Conservation (phyloP, 1,140 invertebrate species). For the Ephestia elutella region DNA sequence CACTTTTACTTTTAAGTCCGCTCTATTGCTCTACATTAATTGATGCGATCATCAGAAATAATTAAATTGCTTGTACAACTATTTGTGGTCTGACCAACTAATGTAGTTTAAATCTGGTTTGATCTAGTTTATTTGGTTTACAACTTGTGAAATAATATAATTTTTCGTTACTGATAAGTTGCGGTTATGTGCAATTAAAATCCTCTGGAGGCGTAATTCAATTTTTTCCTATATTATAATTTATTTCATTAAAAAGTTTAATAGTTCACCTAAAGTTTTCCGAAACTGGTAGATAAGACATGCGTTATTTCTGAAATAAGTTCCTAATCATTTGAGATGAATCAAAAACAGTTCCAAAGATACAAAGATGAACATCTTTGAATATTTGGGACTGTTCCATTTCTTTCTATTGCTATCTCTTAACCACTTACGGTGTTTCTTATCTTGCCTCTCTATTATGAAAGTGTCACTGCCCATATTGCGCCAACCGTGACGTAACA, state of each 20-base stretch:
- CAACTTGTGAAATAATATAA: no score
- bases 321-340: no score
- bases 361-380: background rate
- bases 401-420: background rate
- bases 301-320: no score
- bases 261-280: no score
- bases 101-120: background rate
- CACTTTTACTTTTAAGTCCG: background rate
- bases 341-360: background rate
- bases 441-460: background rate
- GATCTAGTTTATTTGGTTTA: no score
- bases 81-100: background rate
- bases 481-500: background rate
- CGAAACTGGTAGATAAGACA: no score
- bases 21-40: background rate
- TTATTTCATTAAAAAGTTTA: no score
- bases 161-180: no score
- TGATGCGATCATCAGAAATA: background rate
- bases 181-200: no score
- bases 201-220: no score
- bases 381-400: no score
- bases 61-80: background rate
- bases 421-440: background rate
- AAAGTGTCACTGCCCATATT: conserved; percentile 3
- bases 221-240: no score